A percentile compares a stretch with the other conserved stretches of the same genome.
Conservation (phyloP, 1,140 invertebrate genomes). For the Brachionus sp. region DNA sequence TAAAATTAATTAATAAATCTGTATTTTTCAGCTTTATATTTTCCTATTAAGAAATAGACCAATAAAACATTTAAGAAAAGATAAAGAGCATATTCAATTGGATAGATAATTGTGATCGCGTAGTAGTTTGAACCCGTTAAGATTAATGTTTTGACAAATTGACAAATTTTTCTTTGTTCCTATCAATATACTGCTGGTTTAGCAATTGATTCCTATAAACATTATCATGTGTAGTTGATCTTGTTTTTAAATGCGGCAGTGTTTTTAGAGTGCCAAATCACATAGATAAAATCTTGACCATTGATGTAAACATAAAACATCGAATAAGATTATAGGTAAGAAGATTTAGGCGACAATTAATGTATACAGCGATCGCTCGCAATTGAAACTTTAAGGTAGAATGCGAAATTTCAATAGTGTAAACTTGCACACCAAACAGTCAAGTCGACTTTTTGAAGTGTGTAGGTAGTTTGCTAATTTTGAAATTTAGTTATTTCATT, state of each 20-base stretch:
- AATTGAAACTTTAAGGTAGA: background rate
- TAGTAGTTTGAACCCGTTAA: conserved; percentile 11
- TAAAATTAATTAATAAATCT: conserved; percentile 37
- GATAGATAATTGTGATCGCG: background rate
- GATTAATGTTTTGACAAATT: conserved; percentile 43
- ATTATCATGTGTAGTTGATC: conserved; percentile 45
- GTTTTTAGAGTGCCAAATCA: background rate
- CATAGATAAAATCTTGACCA: conserved; percentile 9
- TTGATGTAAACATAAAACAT: conserved; percentile 32
- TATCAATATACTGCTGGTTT: conserved; percentile 44
- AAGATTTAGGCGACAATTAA: conserved; percentile 29
- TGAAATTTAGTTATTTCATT: background rate
- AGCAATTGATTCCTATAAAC: conserved; percentile 39
- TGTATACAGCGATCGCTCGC: background rate
- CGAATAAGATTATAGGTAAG: conserved; percentile 15
- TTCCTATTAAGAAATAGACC: background rate
- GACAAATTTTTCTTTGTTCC: conserved; percentile 20
- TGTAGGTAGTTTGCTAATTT: background rate
- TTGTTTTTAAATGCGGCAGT: background rate
- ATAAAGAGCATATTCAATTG: background rate
- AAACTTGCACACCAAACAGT: background rate
- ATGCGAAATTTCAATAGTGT: conserved; percentile 13
- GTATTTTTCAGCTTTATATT: conserved; percentile 42
- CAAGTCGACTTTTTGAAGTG: conserved; percentile 6
- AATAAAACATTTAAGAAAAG: background rate